Evolutionary conservation across 1,140 invertebrate genomes (phyloP).

Genomic region (Samia ricini): DNA sequence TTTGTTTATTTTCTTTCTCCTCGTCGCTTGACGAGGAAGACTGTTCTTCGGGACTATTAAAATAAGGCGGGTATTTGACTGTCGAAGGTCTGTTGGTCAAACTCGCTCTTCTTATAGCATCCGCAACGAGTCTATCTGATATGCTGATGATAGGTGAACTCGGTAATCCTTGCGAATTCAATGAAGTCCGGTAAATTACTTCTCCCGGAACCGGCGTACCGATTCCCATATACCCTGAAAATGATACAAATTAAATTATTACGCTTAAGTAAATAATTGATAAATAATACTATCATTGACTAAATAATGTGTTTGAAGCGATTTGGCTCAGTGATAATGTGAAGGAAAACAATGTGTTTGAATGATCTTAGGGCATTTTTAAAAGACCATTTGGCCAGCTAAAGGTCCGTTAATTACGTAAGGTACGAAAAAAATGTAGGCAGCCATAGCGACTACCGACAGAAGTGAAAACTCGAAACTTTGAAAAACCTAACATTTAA

Average conservation of each 20-base stretch:
- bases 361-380: no score
- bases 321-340: no score
- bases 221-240: slow-evolving; percentile 48
- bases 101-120: slow-evolving; percentile 62
- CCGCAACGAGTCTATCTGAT: slow-evolving; percentile 54
- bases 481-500: no score
- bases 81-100: slow-evolving; percentile 51
- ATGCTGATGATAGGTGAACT: slow-evolving; percentile 42
- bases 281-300: no score
- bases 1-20: slow-evolving; percentile 31
- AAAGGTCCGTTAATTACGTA: no score
- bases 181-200: slow-evolving; percentile 22
- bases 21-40: slow-evolving; percentile 62
- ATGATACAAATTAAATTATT: background rate
- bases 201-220: slow-evolving; percentile 36
- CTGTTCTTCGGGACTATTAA: slow-evolving; percentile 44
- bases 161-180: slow-evolving; percentile 17
- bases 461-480: no score
- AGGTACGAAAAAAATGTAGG: no score
- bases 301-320: no score
- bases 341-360: no score
- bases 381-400: no score
- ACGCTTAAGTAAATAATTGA: background rate
- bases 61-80: slow-evolving; percentile 61
- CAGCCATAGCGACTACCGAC: no score